These are phyloP conservation scores for Tinea trinotella DNA, from an alignment of 2,888 invertebrate species.

Conservation along the genomic window DNA sequence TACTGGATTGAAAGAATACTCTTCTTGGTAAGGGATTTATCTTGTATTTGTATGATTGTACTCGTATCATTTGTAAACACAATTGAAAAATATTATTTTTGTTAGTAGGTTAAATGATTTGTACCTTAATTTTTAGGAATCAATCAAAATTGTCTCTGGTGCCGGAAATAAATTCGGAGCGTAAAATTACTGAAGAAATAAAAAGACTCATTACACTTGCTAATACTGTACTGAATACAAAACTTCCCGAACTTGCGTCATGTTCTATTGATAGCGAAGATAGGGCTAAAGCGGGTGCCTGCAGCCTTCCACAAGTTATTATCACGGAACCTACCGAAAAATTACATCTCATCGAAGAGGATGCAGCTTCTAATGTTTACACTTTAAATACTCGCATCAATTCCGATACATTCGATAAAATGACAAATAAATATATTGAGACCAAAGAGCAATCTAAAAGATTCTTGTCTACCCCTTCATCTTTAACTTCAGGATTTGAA, in stretches of 20 bases:
- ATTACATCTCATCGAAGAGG: constrained; percentile 3
- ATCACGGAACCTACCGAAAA: background rate
- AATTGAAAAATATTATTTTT: too few species aligned
- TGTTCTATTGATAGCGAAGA: background rate
- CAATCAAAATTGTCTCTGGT: constrained; percentile 48
- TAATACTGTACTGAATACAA: constrained; percentile 60
- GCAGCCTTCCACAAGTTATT: background rate
- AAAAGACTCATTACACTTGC: constrained; percentile 62
- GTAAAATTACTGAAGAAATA: constrained; percentile 59
- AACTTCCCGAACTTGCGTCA: constrained; percentile 51
- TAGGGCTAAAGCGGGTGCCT: background rate
- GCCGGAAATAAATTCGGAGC: constrained; percentile 43
- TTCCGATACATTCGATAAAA: constrained; percentile 32
- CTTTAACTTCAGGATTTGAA: constrained; percentile 36
- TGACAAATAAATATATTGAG: constrained; percentile 33
- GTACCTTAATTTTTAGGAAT: constrained; percentile 38
- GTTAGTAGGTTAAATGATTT: too few species aligned
- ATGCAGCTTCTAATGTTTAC: constrained; percentile 21
- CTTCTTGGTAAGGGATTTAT: background rate
- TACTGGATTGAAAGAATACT: constrained; percentile 3
- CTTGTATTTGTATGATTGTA: too few species aligned
- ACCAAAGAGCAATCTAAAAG: constrained; percentile 33
- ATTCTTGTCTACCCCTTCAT: constrained; percentile 35
- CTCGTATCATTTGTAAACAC: too few species aligned
- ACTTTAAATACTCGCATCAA: constrained; percentile 34